Conservation (phyloP, 2,797 vertebrate species). For the Bradypodion pumilum region DNA sequence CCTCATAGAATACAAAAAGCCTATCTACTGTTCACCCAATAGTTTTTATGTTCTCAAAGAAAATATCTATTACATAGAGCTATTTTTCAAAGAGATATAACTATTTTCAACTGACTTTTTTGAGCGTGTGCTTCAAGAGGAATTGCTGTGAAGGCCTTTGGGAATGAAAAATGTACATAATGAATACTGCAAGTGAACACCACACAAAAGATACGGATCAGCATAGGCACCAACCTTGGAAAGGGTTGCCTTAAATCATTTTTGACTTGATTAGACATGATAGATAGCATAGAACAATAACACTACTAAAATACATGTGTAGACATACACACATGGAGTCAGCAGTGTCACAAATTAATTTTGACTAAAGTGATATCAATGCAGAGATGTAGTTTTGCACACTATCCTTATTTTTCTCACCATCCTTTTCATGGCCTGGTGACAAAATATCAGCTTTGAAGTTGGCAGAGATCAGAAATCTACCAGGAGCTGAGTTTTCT, state of each 20-base stretch:
- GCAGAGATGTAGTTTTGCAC: not conserved
- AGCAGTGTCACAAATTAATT: not conserved
- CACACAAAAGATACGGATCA: not conserved
- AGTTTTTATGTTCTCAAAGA: not conserved
- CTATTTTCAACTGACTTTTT: not conserved
- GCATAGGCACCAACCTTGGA: not conserved
- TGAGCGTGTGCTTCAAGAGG: not conserved
- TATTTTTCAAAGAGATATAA: not conserved
- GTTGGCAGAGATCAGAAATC: slow-evolving; percentile 1
- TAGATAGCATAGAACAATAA: not conserved
- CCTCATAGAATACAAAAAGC: not conserved
- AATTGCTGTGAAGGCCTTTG: not conserved
- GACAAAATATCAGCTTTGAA: not conserved
- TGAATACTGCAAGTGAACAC: not conserved
- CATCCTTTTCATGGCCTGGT: not conserved
- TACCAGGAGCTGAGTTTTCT: not conserved
- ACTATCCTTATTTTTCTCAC: not conserved
- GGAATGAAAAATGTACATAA: not conserved
- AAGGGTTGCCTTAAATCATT: not conserved
- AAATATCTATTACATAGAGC: not conserved
- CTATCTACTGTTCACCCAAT: not conserved
- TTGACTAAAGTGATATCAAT: not conserved
- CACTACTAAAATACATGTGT: no score
- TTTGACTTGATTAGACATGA: no score
- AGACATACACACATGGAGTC: not conserved